Conservation (phyloP, 2,888 invertebrate genomes). For the Fissipunctia ypsillon region DNA sequence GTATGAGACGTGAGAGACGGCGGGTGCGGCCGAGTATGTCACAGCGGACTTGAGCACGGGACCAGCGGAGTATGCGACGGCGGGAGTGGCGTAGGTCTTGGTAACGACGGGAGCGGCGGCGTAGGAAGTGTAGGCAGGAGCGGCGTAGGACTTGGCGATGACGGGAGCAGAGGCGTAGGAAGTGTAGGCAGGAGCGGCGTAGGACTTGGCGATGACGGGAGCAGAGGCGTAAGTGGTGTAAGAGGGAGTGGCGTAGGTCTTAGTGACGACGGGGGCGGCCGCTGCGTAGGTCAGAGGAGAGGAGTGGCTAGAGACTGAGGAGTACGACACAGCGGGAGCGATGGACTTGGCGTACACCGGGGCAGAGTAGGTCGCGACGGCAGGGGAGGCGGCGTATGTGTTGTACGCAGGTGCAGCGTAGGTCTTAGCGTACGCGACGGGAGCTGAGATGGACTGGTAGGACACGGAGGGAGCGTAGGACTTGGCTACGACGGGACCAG, state of each 20-base stretch:
- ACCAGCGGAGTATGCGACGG: conserved; percentile 76
- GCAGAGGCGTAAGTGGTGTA: conserved; percentile 53
- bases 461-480: conserved; percentile 69
- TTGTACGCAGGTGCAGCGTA: conserved; percentile 62
- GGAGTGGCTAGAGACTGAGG: conserved; percentile 81
- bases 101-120: no score
- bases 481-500: conserved; percentile 78
- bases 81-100: no score
- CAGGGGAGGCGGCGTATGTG: conserved; percentile 79
- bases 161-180: conserved; percentile 76
- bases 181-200: conserved; percentile 66
- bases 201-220: conserved; percentile 80
- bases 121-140: no score
- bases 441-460: conserved; percentile 27
- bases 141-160: conserved; percentile 81
- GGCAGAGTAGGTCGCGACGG: conserved; percentile 66
- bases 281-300: conserved; percentile 77
- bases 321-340: conserved; percentile 76
- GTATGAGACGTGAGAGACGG: conserved; percentile 89
- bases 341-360: conserved; percentile 80
- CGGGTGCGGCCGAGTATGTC: conserved; percentile 84
- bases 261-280: conserved; percentile 73
- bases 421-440: conserved; percentile 74
- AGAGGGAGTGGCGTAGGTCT: conserved; percentile 74
- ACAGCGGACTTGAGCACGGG: conserved; percentile 74